phyloP scores from a whole-genome alignment of 2,888 invertebrate species.

The Cabera pusaria region DNA sequence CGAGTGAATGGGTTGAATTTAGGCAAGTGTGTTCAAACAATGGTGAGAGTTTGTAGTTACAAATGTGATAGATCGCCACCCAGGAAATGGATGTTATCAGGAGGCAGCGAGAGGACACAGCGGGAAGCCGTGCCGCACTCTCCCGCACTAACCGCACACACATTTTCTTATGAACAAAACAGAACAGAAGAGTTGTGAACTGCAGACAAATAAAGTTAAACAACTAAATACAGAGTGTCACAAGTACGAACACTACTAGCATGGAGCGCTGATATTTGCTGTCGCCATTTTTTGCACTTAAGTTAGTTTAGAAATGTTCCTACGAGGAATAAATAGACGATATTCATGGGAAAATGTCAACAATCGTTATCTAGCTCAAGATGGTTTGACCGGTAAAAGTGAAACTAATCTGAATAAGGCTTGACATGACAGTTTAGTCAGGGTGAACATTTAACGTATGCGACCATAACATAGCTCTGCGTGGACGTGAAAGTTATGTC shows the following conservation, averaged over 20 bases:
- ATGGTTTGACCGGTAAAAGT: slow-evolving; percentile 23
- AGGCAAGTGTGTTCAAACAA: slow-evolving; percentile 49
- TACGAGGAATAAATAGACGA: slow-evolving; percentile 24
- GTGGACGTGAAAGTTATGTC: slow-evolving; percentile 27
- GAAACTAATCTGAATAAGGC: slow-evolving; percentile 24
- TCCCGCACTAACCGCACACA: no score
- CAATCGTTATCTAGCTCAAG: slow-evolving; percentile 18
- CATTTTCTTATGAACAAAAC: slow-evolving; percentile 1
- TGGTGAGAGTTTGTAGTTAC: slow-evolving; percentile 57
- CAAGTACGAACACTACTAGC: slow-evolving; percentile 25
- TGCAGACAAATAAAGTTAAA: slow-evolving; percentile 9
- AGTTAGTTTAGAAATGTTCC: slow-evolving; percentile 28
- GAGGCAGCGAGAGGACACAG: slow-evolving; percentile 44
- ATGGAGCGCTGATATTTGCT: slow-evolving; percentile 31
- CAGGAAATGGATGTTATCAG: slow-evolving; percentile 65
- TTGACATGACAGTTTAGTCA: slow-evolving; percentile 21
- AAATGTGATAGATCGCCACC: slow-evolving; percentile 57
- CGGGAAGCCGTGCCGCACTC: slow-evolving; percentile 53
- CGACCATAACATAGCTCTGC: slow-evolving; percentile 17
- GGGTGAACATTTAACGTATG: slow-evolving; percentile 16
- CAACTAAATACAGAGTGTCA: slow-evolving; percentile 12
- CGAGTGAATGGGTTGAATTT: slow-evolving; percentile 26
- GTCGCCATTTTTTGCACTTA: slow-evolving; percentile 33
- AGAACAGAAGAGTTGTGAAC: slow-evolving; percentile 8
- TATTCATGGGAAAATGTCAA: slow-evolving; percentile 27